Percentiles rank a stretch among this genome's conserved stretches.
Conservation (phyloP, 1,140 invertebrate species). For the Caenorhabditis briggsae region DNA sequence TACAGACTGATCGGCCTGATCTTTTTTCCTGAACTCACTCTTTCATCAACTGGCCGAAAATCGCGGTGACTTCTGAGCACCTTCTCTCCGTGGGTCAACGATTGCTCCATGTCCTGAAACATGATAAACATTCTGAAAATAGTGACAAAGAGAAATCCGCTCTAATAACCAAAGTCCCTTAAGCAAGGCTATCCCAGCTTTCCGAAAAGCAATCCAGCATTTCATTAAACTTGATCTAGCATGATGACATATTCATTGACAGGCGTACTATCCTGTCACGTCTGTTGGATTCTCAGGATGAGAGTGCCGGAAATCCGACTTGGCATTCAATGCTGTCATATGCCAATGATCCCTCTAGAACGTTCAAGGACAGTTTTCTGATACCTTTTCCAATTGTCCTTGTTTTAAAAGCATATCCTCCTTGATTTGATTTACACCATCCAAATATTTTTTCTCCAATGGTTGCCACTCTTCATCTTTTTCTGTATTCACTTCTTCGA, state of each 20-base stretch:
- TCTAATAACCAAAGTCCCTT: not conserved
- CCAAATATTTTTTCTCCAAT: slow-evolving; percentile 11
- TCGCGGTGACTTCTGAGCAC: slow-evolving; percentile 29
- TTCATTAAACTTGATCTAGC: not conserved
- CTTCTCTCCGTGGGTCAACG: not conserved
- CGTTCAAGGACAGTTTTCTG: not conserved
- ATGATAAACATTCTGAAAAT: not conserved
- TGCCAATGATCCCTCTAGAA: not conserved
- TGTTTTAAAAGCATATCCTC: not conserved
- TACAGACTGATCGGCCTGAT: no score
- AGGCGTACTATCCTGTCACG: not conserved
- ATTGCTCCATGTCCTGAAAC: slow-evolving; percentile 27
- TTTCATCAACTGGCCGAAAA: slow-evolving; percentile 30
- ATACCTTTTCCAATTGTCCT: slow-evolving; percentile 10
- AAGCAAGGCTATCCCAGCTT: not conserved
- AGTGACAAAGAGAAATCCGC: not conserved
- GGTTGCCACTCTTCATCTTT: slow-evolving; percentile 39
- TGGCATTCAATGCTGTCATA: not conserved
- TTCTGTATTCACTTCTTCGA: slow-evolving; percentile 32
- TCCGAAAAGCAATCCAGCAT: not conserved
- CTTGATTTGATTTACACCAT: slow-evolving; percentile 7
- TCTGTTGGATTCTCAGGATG: not conserved
- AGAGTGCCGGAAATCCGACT: not conserved
- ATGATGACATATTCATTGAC: not conserved
- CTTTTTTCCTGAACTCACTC: not conserved